Evolutionary conservation across 1,140 invertebrate species (phyloP), one percentile per base, ranked within the genome.

Genomic region (Coelopa frigida): DNA sequence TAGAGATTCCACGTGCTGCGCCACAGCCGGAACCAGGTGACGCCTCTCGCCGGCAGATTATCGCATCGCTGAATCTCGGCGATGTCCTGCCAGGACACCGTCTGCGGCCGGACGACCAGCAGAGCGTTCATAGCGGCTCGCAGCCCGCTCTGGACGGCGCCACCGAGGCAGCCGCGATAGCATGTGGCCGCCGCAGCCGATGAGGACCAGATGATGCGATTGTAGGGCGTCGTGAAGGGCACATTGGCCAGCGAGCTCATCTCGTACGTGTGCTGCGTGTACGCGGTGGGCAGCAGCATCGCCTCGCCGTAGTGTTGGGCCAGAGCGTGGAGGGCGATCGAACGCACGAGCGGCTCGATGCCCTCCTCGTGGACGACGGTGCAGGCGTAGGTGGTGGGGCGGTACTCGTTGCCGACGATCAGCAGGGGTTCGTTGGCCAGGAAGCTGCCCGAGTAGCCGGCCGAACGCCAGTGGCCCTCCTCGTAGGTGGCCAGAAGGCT

Each of bases 141-240:
- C 4, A 58, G n/a, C 4, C 65, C 65, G 37, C 65, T 68, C 50
- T 68, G 58, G 4, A 68, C 60, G 0, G 65, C 64, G 4, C 65
- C 65, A 1, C 54, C 61, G 36, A 68, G 53, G 3, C 55, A 48
- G 18, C 54, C 65, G 31, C 65, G 66, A 51, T 65, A 61, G 24
- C 35, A 49, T 24, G 53, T 60, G 8, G 49, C 58, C 3, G 42
- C 53, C 3, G 55, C 41, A 3, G 65, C 48, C 4, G 64, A 68
- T 20, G 65, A 57, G 17, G 61, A 58, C 61, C 61, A 68, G 20
- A 68, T 54, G 14, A 68, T 39, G 1, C 61, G 55, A 20, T 58
- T 22, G 57, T 58, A 68, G 18, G 65, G 58, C 17, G 43, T 55
- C 1, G 51, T 50, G 12, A 50, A 41, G 0, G 65, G 57, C n/a